Evolutionary conservation across 2,797 vertebrate genomes (phyloP), one percentile per base, ranked within the genome.

Genomic region (Scarus forsteni): DNA sequence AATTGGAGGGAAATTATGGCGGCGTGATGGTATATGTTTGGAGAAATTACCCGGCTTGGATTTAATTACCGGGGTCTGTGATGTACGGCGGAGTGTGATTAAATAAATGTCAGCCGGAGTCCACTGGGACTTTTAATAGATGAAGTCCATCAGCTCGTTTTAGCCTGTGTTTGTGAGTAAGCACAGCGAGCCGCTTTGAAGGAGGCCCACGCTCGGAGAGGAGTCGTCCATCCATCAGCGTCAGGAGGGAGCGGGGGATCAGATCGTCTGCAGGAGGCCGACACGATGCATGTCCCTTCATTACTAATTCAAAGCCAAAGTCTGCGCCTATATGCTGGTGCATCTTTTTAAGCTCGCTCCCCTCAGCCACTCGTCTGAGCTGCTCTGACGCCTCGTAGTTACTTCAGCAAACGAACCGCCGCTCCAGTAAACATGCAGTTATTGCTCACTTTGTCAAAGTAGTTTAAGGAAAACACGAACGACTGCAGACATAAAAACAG

Each of bases 41-140:
- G 46, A 43, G 27, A 46, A 73, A 61, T 50, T 45, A 66, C 10
- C n/a, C 10, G 12, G 16, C 60, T 15, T 66, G 48, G 38, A 56
- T 70, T 36, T 13, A 65, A 65, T 75, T 61, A 61, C 65, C 56
- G 36, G 39, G 49, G 16, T 34, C 50, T 61, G 6, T 57, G 55
- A 71, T 65, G 46, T 16, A 51, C 19, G 55, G 49, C 43, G 39
- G 51, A 38, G n/a, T 61, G 19, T 64, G 67, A 67, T 48, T 44
- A 57, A 71, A 54, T 59, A 73, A 64, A 76, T 50, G 60, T 73
- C 45, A 81, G 73, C 70, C 51, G 67, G 50, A 54, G 46, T 70
- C 66, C 39, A 35, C 42, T 53, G 56, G 60, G 66, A 76, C 56
- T 66, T 77, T 66, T 73, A 66, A 83, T 74, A 83, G 78, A 77